Base-by-base conservation (phyloP, 2,797 vertebrate genomes). In the Rhabdomys pumilio region DNA sequence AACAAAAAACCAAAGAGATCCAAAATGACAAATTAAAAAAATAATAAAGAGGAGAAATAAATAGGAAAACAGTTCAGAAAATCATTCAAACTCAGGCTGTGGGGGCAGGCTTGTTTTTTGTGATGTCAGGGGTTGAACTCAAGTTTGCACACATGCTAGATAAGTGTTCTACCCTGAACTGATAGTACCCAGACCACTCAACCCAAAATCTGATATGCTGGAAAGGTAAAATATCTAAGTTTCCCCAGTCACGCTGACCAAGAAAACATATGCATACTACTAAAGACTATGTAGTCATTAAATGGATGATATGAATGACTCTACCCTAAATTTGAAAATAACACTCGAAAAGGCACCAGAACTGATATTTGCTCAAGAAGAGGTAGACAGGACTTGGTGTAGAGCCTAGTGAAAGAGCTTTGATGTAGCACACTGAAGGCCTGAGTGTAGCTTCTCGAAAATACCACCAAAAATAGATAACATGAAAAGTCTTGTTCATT, bases 21-120 rank as follows among this genome's bases (percentile, higher is more conserved):
- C 24, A 86, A 85, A 95, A 80, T 31, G 44, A 61, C 47, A 96
- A 72, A 50, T 73, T 75, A 89, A n/a, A 22, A 22, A 73, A 93
- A 61, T 72, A 88, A 81, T 47, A 53, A 73, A 38, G 76, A 81
- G 7, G 50, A 12, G 34, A 80, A 50, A 59, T 29, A 50, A 80
- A 57, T 83, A 57, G 55, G 20, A n/a, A 44, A 89, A 63, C 31
- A 57, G 9, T 57, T 53, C 13, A 79, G 12, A 73, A 53, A 72
- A 26, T 26, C 17, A 31, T 13, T 90, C 44, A 89, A 26, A 84
- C 8, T 15, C 38, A 24, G 47, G 53, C 41, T 14, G 14, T 88
- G 69, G 50, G 12, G 20, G 9, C 47, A 22, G 53, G 14, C 24
- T 65, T 44, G 26, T 19, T 34, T 47, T 63, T 50, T 85, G n/a